Evolutionary conservation across 2,888 invertebrate species (phyloP).

Genomic region (Phlogophora meticulosa): DNA sequence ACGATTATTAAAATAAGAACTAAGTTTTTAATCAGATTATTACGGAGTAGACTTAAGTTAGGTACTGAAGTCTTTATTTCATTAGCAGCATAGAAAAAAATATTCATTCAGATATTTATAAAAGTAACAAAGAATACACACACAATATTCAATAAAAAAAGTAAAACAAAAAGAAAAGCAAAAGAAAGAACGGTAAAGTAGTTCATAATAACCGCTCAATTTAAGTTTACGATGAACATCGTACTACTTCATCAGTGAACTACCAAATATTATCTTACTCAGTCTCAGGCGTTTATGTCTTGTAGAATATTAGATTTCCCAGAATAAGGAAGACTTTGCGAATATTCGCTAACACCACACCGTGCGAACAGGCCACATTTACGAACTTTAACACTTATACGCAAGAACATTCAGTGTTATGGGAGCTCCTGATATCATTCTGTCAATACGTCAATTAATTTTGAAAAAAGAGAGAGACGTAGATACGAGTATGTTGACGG

Average conservation of each 20-base stretch:
- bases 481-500: conserved; percentile 28
- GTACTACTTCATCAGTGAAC: conserved; percentile 24
- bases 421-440: conserved; percentile 34
- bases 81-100: conserved; percentile 5
- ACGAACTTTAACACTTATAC: conserved; percentile 36
- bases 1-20: background rate
- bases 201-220: conserved; percentile 20
- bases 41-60: background rate
- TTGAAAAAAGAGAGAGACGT: conserved; percentile 37
- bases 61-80: background rate
- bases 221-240: conserved; percentile 27
- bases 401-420: conserved; percentile 35
- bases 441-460: conserved; percentile 59
- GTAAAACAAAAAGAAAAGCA: too few relatives aligned
- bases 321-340: conserved; percentile 25
- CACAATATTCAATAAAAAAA: too few relatives aligned
- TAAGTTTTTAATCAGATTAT: background rate
- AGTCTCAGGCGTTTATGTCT: conserved; percentile 30
- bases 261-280: conserved; percentile 30
- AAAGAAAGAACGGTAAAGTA: too few relatives aligned
- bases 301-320: conserved; percentile 58
- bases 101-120: too few relatives aligned
- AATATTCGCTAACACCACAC: conserved; percentile 43
- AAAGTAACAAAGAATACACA: too few relatives aligned
- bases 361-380: conserved; percentile 22